Base-by-base conservation (phyloP, 2,113 vertebrate species). In the Saguinus midas region DNA sequence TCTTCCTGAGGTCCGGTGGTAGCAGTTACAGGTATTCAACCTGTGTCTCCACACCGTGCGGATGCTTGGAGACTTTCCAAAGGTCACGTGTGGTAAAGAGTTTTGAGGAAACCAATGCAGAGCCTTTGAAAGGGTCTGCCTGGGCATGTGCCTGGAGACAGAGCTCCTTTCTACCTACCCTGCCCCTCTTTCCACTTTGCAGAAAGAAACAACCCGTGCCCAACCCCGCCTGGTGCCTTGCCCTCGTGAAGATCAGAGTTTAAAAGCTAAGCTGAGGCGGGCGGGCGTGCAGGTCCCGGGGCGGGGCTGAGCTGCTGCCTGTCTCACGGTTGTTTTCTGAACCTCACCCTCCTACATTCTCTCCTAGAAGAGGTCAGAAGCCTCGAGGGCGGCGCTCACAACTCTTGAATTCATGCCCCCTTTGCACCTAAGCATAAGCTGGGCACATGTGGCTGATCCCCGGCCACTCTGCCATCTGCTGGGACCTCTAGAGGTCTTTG, bases 1-100 rank as follows among this genome's bases (percentile, higher is more conserved):
- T 11, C 1, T 0, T 9, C 20, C 0, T 8, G 88, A 27, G 0
- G 57, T 8, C 0, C 4, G 17, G 45, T 5, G 8, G n/a, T 0
- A 2, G 37, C 14, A 6, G 25, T 35, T 52, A 16, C 52, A 35
- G 61, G 64, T 32, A 13, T 50, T 12, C 55, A 43, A 17, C 5
- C 18, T 14, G 78, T 3, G 29, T 6, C 5, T 5, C 8, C 27
- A 55, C 1, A 1, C 21, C 18, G 61, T 64, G 61, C 13, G 14
- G 48, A 35, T 21, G 23, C 88, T 21, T 20, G 52, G 0, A 8
- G 27, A 10, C 81, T 16, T 29, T 17, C 35, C 25, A n/a, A 13
- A 11, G 50, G 8, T 14, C 21, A 29, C 0, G 17, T 7, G 64
- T 3, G 25, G 8, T 2, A 25, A 25, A 1, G n/a, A 8, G 20